Evolutionary conservation across 2,113 vertebrate genomes (phyloP).

Genomic region (Psilopogon haemacephalus): DNA sequence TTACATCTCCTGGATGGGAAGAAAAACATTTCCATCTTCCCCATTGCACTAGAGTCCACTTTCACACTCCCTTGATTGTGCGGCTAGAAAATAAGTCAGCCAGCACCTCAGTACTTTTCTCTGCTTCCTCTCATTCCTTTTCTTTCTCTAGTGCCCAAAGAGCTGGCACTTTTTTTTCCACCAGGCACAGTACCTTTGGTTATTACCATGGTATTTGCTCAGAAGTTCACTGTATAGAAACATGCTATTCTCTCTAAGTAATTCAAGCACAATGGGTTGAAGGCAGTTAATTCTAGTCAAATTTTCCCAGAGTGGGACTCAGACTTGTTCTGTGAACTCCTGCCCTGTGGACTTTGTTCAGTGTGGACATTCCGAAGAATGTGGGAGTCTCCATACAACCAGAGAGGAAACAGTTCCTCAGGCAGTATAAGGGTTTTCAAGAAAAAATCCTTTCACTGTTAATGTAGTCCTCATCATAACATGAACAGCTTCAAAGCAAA

Average conservation of each 20-base stretch:
- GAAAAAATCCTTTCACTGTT: background rate
- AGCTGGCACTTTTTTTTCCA: background rate
- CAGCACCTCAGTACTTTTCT: background rate
- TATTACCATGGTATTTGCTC: slow-evolving; percentile 5
- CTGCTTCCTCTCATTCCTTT: background rate
- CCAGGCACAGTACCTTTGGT: background rate
- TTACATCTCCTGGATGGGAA: background rate
- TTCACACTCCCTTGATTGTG: background rate
- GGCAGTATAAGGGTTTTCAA: background rate
- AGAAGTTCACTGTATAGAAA: background rate
- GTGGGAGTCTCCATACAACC: background rate
- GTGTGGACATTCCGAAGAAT: background rate
- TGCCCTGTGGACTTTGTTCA: background rate
- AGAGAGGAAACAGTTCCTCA: background rate
- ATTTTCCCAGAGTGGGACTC: background rate
- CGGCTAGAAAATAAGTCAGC: background rate
- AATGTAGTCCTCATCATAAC: background rate
- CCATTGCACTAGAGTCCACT: background rate
- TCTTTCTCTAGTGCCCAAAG: background rate
- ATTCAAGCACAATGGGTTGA: slow-evolving; percentile 2
- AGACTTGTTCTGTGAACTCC: background rate
- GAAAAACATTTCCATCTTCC: slow-evolving; percentile 9
- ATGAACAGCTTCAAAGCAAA: background rate
- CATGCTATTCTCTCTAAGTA: background rate
- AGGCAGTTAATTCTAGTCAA: background rate